Evolutionary conservation across 2,797 vertebrate species (phyloP).

Genomic region (Ptychadena robeensis): DNA sequence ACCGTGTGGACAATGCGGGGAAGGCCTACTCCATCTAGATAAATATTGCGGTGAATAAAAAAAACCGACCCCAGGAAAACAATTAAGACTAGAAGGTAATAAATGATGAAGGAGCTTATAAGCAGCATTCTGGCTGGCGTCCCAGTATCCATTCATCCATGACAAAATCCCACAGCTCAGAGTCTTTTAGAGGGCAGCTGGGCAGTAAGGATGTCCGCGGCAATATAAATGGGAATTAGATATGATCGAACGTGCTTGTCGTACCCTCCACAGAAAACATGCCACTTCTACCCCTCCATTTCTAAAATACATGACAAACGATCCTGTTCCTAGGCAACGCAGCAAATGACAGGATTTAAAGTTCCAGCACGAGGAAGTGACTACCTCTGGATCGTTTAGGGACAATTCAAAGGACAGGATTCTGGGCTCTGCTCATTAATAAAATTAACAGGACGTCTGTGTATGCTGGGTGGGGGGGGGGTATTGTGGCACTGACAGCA

Average conservation of each 20-base stretch:
- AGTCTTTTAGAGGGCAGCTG: conserved; percentile 78
- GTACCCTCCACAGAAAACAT: conserved; percentile 73
- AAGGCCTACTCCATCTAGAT: conserved; percentile 70
- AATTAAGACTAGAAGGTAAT: conserved; percentile 83
- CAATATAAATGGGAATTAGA: conserved; percentile 78
- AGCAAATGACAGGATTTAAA: conserved; percentile 72
- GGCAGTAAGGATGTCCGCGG: conserved; percentile 76
- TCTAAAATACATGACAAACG: conserved; percentile 75
- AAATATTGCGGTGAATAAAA: conserved; percentile 74
- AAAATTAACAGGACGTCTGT: conserved; percentile 44
- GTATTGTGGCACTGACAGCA: background rate
- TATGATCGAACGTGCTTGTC: conserved; percentile 74
- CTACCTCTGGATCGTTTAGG: conserved; percentile 54
- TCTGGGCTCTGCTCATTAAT: conserved; percentile 45
- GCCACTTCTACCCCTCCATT: conserved; percentile 69
- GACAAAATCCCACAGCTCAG: conserved; percentile 74
- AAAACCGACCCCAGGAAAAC: conserved; percentile 73
- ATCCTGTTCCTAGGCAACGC: conserved; percentile 80
- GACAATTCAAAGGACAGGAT: conserved; percentile 22
- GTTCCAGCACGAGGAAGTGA: conserved; percentile 70
- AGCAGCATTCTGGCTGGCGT: conserved; percentile 73
- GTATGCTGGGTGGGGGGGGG: background rate
- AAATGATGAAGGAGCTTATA: conserved; percentile 77
- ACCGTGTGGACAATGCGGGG: conserved; percentile 29
- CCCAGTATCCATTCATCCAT: conserved; percentile 80